Percentiles rank a stretch among this genome's conserved stretches.
Evolutionary conservation across 2,888 invertebrate species (phyloP).

Genomic region (Melanotus villosus): DNA sequence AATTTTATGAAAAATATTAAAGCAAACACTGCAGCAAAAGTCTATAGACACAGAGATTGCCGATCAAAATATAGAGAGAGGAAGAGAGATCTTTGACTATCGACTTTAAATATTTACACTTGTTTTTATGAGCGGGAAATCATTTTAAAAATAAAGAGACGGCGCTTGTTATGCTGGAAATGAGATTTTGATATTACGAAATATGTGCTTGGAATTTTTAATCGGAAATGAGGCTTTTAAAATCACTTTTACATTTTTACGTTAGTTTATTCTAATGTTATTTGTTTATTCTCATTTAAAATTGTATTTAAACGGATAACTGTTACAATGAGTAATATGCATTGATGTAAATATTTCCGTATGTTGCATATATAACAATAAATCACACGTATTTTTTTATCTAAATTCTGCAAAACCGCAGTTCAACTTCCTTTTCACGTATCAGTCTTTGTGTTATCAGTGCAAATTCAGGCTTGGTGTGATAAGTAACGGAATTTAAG

Average conservation of each 20-base stretch:
- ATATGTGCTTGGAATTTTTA: conserved; percentile 27
- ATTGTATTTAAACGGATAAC: too few relatives aligned
- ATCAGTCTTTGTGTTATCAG: conserved; percentile 13
- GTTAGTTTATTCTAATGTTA: too few relatives aligned
- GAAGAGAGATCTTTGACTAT: conserved; percentile 64
- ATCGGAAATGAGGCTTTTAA: conserved; percentile 8
- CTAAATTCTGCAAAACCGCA: conserved; percentile 24
- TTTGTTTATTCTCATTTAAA: too few relatives aligned
- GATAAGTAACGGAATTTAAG: conserved; percentile 33
- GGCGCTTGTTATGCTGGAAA: conserved; percentile 51
- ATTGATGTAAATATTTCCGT: too few relatives aligned
- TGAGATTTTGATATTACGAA: conserved; percentile 55
- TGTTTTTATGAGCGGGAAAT: conserved; percentile 64
- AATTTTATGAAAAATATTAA: conserved; percentile 69
- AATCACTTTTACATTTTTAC: background rate
- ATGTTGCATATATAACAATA: background rate
- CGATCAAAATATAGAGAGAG: conserved; percentile 65
- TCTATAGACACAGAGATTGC: conserved; percentile 69
- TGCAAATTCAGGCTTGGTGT: conserved; percentile 30
- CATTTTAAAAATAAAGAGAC: conserved; percentile 62
- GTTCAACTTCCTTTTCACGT: conserved; percentile 26
- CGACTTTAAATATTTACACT: conserved; percentile 68
- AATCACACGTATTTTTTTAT: too few relatives aligned
- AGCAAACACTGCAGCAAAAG: conserved; percentile 67
- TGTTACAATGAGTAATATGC: too few relatives aligned